phyloP scores from a whole-genome alignment of 2,113 vertebrate species.

The Hippoglossus stenolepis region DNA sequence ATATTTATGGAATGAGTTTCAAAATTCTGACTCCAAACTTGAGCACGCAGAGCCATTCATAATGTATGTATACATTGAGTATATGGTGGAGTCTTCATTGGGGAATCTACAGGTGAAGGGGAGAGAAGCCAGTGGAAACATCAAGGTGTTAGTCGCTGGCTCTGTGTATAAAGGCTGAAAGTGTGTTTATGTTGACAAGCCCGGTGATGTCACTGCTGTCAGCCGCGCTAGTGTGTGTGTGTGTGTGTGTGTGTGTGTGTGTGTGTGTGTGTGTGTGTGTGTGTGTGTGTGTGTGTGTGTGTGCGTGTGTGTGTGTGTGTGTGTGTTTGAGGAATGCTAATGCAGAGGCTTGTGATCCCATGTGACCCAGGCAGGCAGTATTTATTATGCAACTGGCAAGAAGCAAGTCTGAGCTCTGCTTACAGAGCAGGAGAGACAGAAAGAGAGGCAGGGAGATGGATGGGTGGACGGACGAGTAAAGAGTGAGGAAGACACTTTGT shows the following conservation, averaged over 20 bases:
- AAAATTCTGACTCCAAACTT: neutral
- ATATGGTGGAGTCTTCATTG: neutral
- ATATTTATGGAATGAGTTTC: conserved; percentile 24
- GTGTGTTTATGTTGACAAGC: conserved; percentile 49
- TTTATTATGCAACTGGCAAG: conserved; percentile 68
- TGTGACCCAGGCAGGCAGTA: conserved; percentile 53
- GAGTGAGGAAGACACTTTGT: neutral
- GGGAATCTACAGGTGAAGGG: neutral
- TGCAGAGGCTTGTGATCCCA: conserved; percentile 57
- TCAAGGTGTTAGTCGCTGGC: conserved; percentile 22
- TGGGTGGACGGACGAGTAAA: conserved; percentile 27
- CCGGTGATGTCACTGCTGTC: conserved; percentile 60
- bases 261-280: conserved; percentile 40
- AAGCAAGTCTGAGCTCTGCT: conserved; percentile 50
- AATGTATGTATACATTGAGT: neutral
- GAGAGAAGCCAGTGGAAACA: conserved; percentile 4
- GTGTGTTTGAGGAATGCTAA: conserved; percentile 63
- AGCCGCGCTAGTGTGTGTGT: conserved; percentile 33
- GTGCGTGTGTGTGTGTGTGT: conserved; percentile 35
- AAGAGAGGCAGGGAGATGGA: conserved; percentile 29
- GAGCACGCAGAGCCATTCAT: neutral
- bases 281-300: conserved; percentile 24
- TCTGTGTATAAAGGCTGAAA: conserved; percentile 26
- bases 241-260: conserved; percentile 19
- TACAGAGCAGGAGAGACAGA: conserved; percentile 50